These are phyloP conservation scores for Pocota personata DNA, from an alignment of 2,888 invertebrate genomes.

Conservation along the genomic window DNA sequence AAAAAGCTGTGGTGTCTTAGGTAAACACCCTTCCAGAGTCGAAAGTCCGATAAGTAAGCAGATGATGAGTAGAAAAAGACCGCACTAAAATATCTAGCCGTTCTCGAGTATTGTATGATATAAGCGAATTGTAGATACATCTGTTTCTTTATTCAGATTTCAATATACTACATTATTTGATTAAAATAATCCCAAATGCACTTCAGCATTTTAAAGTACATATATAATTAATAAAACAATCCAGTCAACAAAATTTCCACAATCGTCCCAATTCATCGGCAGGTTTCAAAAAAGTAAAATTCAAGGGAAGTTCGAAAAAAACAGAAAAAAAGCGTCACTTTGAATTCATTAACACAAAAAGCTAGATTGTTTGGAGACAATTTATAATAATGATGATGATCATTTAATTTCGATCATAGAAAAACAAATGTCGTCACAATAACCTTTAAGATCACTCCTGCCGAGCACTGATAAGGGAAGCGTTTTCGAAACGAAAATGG, in stretches of 20 bases:
- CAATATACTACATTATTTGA: no score
- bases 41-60: no score
- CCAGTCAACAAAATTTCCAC: not conserved
- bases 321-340: not conserved
- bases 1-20: no score
- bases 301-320: not conserved
- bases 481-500: slow-evolving; percentile 14
- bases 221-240: no score
- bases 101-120: no score
- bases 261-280: not conserved
- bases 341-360: slow-evolving; percentile 10
- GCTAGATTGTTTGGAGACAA: slow-evolving; percentile 7
- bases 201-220: no score
- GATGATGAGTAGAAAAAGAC: no score
- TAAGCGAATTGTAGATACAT: no score
- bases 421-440: slow-evolving; percentile 40
- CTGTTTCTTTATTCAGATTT: no score
- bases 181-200: no score
- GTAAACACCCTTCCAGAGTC: no score
- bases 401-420: slow-evolving; percentile 17
- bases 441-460: slow-evolving; percentile 24
- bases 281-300: not conserved
- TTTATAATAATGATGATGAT: slow-evolving; percentile 30
- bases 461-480: slow-evolving; percentile 15
- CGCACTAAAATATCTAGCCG: no score